These are phyloP conservation scores for Helleia helle DNA, from an alignment of 2,888 invertebrate species.

Conservation along the genomic window DNA sequence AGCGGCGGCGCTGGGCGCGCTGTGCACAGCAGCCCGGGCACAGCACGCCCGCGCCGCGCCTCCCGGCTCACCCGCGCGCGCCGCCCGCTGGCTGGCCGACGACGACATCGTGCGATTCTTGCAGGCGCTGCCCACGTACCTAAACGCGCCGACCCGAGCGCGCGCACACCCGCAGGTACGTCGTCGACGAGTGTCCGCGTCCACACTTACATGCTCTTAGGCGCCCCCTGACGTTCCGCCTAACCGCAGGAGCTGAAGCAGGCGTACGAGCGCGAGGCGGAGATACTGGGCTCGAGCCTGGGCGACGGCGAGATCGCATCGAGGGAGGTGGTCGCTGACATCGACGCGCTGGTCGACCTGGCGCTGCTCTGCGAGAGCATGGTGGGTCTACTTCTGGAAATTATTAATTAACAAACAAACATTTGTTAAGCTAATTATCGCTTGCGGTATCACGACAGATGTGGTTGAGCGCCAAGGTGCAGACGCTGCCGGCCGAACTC, in stretches of 20 bases:
- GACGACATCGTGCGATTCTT: conserved; percentile 95
- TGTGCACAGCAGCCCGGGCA: conserved; percentile 31
- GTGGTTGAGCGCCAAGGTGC: conserved; percentile 77
- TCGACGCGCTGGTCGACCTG: conserved; percentile 85
- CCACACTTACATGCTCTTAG: too few species aligned
- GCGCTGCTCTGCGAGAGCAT: conserved; percentile 94
- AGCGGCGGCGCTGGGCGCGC: conserved; percentile 26
- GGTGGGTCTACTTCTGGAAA: conserved; percentile 67
- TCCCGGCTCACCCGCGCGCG: conserved; percentile 29
- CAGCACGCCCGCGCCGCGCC: conserved; percentile 27
- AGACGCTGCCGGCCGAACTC: conserved; percentile 37
- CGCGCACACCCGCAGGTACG: conserved; percentile 17
- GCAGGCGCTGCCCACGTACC: conserved; percentile 76
- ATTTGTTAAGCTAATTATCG: too few species aligned
- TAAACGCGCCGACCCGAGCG: conserved; percentile 24
- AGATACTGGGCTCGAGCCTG: conserved; percentile 92
- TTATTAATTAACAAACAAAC: too few species aligned
- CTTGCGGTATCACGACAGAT: too few species aligned
- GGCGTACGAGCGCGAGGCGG: conserved; percentile 84
- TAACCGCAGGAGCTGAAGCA: conserved; percentile 46
- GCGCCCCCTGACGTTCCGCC: neutral
- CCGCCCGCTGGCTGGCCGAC: conserved; percentile 84
- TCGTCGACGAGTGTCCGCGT: too few species aligned
- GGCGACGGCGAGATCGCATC: conserved; percentile 89
- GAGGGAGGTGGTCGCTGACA: conserved; percentile 90